These are phyloP conservation scores for Tychaedon coryphoeus DNA, from an alignment of 2,113 vertebrate species.

Conservation along the genomic window DNA sequence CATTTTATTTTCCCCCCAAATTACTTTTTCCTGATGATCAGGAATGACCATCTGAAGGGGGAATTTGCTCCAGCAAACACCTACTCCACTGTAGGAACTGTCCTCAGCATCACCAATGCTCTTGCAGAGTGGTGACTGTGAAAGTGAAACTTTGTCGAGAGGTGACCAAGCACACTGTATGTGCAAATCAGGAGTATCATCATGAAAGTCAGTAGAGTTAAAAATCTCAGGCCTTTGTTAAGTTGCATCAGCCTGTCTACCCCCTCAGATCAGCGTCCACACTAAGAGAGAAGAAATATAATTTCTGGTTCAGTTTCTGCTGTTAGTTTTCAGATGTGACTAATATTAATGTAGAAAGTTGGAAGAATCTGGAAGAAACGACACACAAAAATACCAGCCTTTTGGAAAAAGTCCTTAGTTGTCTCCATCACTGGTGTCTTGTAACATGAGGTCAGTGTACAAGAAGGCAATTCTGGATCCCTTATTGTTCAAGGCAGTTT, in stretches of 20 bases:
- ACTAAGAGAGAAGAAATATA: background rate
- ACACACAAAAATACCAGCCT: background rate
- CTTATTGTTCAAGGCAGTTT: background rate
- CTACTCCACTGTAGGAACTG: background rate
- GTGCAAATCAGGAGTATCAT: background rate
- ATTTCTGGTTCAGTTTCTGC: background rate
- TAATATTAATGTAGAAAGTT: background rate
- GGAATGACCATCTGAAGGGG: background rate
- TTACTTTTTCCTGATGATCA: background rate
- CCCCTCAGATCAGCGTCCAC: background rate
- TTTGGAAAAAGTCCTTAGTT: background rate
- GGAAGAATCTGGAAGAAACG: background rate
- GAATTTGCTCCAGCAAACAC: background rate
- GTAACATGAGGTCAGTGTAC: background rate
- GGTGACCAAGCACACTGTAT: background rate
- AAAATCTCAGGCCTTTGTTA: background rate
- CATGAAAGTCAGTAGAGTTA: background rate
- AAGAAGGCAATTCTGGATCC: background rate
- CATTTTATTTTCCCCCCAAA: background rate
- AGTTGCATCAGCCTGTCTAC: accelerated
- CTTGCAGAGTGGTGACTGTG: background rate
- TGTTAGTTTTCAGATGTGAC: background rate
- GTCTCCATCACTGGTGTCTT: accelerated
- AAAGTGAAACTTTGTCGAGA: background rate
- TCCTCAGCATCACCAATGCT: background rate